phyloP scores from a whole-genome alignment of 2,888 invertebrate genomes.

The Sisyra nigra region DNA sequence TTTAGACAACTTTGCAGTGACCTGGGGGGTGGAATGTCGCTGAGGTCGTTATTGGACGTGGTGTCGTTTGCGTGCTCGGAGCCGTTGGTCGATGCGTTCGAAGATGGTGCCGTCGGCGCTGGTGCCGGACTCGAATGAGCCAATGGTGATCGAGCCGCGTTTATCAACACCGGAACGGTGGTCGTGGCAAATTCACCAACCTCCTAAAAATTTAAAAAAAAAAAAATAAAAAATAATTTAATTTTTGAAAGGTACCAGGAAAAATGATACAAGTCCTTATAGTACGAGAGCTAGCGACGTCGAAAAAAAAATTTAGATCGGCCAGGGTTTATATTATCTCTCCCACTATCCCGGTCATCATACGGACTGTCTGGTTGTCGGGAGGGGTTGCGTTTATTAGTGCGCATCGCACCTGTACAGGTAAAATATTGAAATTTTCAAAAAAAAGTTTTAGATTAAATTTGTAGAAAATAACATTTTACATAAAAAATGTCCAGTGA shows the following conservation, averaged over 20 bases:
- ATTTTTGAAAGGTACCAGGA: neutral
- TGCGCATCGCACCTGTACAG: too few species aligned
- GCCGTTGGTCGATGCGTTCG: slow-evolving; percentile 12
- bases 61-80: slow-evolving; percentile 22
- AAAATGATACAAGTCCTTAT: neutral
- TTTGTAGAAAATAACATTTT: too few species aligned
- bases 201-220: neutral
- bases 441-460: too few species aligned
- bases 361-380: too few species aligned
- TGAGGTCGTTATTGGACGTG: slow-evolving; percentile 19
- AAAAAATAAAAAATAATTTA: neutral
- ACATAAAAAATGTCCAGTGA: too few species aligned
- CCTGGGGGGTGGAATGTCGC: slow-evolving; percentile 16
- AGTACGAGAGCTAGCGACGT: too few species aligned
- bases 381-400: too few species aligned
- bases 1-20: slow-evolving; percentile 21
- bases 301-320: too few species aligned
- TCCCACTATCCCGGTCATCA: too few species aligned
- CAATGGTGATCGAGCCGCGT: slow-evolving; percentile 6
- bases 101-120: slow-evolving; percentile 9
- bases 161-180: neutral
- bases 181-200: neutral
- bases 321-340: too few species aligned
- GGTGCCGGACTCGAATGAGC: slow-evolving; percentile 9
- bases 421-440: too few species aligned